Evolutionary conservation across 2,113 vertebrate species (phyloP).

Genomic region (Cebidichthys violaceus): DNA sequence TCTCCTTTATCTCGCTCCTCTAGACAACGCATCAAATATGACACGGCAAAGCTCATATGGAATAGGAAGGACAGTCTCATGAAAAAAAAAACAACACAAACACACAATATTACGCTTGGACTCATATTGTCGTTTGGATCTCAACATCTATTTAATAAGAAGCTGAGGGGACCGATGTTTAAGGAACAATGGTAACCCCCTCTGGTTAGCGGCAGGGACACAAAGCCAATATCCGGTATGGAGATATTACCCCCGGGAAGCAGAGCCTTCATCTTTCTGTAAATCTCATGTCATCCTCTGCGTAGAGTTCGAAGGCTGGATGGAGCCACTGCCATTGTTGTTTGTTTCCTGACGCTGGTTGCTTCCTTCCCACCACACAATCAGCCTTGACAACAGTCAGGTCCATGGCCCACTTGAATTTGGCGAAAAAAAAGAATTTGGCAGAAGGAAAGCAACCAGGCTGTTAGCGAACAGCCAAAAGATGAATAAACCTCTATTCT

Average conservation of each 20-base stretch:
- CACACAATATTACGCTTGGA: slow-evolving; percentile 55
- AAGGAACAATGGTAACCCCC: slow-evolving; percentile 57
- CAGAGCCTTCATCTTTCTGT: slow-evolving; percentile 59
- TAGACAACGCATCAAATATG: slow-evolving; percentile 47
- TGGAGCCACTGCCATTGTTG: slow-evolving; percentile 38
- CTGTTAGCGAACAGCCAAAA: slow-evolving; percentile 54
- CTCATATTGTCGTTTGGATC: slow-evolving; percentile 66
- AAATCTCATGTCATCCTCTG: slow-evolving; percentile 53
- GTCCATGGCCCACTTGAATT: slow-evolving; percentile 60
- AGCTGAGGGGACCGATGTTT: slow-evolving; percentile 36
- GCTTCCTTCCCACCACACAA: slow-evolving; percentile 48
- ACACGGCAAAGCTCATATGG: slow-evolving; percentile 5
- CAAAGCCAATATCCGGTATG: slow-evolving; percentile 81
- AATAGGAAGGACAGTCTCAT: slow-evolving; percentile 23
- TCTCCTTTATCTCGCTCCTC: slow-evolving; percentile 22
- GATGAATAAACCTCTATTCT: slow-evolving; percentile 62
- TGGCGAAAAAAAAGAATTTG: slow-evolving; percentile 62
- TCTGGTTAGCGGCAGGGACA: slow-evolving; percentile 45
- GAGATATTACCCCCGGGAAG: slow-evolving; percentile 74
- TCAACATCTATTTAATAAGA: slow-evolving; percentile 80
- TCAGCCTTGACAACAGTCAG: slow-evolving; percentile 56
- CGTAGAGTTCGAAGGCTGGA: slow-evolving; percentile 48
- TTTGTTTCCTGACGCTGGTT: slow-evolving; percentile 28
- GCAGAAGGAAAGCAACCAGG: slow-evolving; percentile 56
- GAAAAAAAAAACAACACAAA: slow-evolving; percentile 42